These are phyloP conservation scores for Zoanthus sansibaricus DNA, from an alignment of 92 coral and sea anemone genomes.

Conservation along the genomic window DNA sequence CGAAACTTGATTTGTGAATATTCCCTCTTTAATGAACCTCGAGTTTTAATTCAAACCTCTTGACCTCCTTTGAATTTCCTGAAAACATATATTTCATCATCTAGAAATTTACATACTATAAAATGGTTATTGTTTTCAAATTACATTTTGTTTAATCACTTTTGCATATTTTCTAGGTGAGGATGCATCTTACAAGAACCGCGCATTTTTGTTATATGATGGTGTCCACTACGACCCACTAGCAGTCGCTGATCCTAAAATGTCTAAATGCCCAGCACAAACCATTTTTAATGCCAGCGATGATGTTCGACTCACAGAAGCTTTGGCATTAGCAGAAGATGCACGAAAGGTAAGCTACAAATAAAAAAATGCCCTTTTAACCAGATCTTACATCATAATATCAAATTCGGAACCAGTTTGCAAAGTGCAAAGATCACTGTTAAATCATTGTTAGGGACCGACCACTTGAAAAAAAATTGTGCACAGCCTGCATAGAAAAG, in stretches of 20 bases:
- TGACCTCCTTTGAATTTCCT: too few species aligned
- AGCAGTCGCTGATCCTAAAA: constrained; percentile 68
- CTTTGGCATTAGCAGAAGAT: constrained; percentile 79
- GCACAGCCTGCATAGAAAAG: too few species aligned
- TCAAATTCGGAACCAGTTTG: not conserved
- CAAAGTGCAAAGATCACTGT: too few species aligned
- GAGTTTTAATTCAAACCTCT: too few species aligned
- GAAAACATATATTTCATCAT: too few species aligned
- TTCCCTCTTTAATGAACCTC: too few species aligned
- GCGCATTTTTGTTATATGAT: constrained; percentile 89
- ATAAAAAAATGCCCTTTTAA: not conserved
- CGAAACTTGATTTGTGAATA: too few species aligned
- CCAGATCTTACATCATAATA: not conserved
- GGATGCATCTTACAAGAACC: constrained; percentile 69
- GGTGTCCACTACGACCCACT: constrained; percentile 99
- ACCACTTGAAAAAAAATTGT: too few species aligned
- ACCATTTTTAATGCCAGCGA: constrained; percentile 84
- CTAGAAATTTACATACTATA: too few species aligned
- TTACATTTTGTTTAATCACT: too few species aligned
- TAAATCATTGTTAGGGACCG: too few species aligned
- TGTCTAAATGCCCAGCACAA: constrained; percentile 70
- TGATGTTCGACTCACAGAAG: constrained; percentile 81
- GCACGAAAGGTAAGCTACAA: constrained; percentile 76
- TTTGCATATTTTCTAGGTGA: constrained; percentile 69
- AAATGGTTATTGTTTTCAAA: too few species aligned